Conservation (phyloP, 1,140 invertebrate genomes). For the Argopecten irradians region DNA sequence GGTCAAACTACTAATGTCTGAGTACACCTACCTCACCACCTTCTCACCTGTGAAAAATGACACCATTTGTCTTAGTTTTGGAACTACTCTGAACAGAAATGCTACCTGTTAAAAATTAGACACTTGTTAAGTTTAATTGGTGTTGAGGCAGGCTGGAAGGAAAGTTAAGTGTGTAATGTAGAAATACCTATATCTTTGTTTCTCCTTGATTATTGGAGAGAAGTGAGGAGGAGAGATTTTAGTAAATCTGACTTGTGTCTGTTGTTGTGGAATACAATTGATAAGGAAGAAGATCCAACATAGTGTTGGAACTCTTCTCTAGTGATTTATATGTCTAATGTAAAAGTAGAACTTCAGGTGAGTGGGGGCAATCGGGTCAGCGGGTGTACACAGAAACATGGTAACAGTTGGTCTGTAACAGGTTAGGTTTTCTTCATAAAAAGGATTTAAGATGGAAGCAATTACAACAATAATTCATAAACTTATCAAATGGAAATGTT, state of each 20-base stretch:
- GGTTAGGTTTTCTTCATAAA: no score
- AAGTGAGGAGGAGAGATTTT: background rate
- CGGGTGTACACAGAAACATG: background rate
- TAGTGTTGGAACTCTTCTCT: background rate
- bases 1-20: no score
- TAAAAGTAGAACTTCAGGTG: background rate
- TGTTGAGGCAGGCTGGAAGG: background rate
- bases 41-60: constrained; percentile 10
- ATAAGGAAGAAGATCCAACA: background rate
- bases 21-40: background rate
- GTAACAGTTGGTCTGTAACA: no score
- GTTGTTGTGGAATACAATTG: background rate
- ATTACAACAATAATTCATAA: no score
- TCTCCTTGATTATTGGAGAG: background rate
- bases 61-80: background rate
- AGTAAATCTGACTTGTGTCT: background rate
- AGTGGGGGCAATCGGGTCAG: background rate
- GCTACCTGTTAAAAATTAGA: background rate
- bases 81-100: background rate
- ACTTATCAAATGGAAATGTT: no score
- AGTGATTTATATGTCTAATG: background rate
- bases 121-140: background rate
- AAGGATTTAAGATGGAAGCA: no score
- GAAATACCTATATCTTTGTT: background rate
- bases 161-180: background rate